Evolutionary conservation across 2,797 vertebrate species (phyloP), one percentile per base, ranked within the genome.

Genomic region (Eupleurogrammus muticus): DNA sequence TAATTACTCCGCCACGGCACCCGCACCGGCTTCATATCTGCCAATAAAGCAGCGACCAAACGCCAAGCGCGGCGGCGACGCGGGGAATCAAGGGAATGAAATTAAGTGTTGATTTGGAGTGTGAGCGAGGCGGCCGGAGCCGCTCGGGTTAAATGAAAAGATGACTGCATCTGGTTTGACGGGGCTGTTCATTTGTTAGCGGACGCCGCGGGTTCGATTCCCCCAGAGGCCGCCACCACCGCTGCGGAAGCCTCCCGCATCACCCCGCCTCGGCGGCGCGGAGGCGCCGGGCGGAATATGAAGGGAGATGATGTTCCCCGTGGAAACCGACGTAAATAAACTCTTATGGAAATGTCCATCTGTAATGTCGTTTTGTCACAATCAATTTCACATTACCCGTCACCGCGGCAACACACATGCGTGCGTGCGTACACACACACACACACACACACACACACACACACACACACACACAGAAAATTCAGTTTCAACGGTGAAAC

Each of bases 351-450:
- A 90, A 91, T 84, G 84, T 84, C 58, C 23, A 53, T 68, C 86
- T 77, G 81, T 87, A 90, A 90, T 69, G 82, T 87, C 75, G 55
- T 89, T 88, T 90, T 86, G 88, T 91, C 90, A 90, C 84, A 87
- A 91, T 91, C 90, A 89, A 90, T 91, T 89, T 89, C 88, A 84
- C 83, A 90, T 91, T 91, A 90, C 85, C 85, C 71, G 48, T 90
- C 85, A 84, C 80, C 17, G 57, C 65, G 46, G 83, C 80, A 79
- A 86, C 70, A 17, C 53, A 9, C 50, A 10, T 12, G 12, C 35
- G 34, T 9, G 10, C 34, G 7, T 8, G 10, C 34, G 10, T 44
- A 57, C 34, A 32, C 36, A 57, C 52, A 47, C 34, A 55, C 57
- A 59, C 53, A 28, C 38, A 49, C 20, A 23, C 40, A 59, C n/a